Base-by-base conservation (phyloP, 2,888 invertebrate genomes). In the Desoria tigrina region DNA sequence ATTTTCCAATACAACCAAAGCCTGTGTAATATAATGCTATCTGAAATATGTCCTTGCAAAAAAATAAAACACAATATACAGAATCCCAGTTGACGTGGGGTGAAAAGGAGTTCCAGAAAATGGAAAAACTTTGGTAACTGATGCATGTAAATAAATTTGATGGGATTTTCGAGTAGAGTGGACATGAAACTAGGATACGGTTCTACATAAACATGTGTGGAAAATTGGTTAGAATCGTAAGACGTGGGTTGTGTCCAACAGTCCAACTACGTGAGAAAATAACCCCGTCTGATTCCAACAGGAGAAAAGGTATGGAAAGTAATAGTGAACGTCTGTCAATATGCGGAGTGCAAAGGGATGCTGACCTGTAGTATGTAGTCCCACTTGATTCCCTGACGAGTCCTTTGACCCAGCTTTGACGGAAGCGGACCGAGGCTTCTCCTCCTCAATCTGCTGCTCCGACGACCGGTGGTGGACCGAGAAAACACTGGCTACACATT, bases 351-450 rank as follows among this genome's bases (percentile, higher is more conserved):
- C 32, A 32, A 32, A 32, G 4, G 6, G 32, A 59, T 42, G 23
- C 53, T 56, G 42, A 73, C 73, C 73, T 73, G 71, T 66, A 65
- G 69, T 67, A 64, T 68, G 68, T 39, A 69, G 71, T 69, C 69
- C 65, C 59, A 63, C 64, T 71, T 73, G 71, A 66, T 73, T 75
- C 71, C 75, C 75, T 67, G 74, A 74, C 49, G 68, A 63, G 63
- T 69, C 69, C 62, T 69, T 66, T 54, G 69, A 66, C 58, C 88
- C 88, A 76, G 88, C 88, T 76, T 89, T 81, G 77, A 89, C 88
- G 64, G 88, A 88, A 68, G 89, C 88, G 77, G 88, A 86, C 80
- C 87, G 84, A 66, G 89, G 89, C 77, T 86, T 86, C 80, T 89
- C 88, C 82, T 89, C 88, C 79, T 87, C 87, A 77, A 89, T 83